These are phyloP conservation scores for Andrena camellia DNA, from an alignment of 2,888 invertebrate genomes.

Conservation along the genomic window DNA sequence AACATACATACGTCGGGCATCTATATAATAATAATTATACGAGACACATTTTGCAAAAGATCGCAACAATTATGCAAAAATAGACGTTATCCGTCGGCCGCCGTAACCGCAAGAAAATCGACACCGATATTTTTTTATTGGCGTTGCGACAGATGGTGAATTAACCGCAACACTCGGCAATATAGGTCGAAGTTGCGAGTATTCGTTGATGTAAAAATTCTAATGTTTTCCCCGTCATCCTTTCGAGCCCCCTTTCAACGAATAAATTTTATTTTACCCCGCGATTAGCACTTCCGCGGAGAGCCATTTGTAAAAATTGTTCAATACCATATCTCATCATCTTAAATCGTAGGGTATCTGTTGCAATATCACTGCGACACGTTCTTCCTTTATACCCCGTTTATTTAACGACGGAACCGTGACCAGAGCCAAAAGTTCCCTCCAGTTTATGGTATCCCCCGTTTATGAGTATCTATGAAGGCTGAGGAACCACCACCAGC, in stretches of 20 bases:
- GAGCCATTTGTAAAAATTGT: constrained; percentile 64
- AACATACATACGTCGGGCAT: constrained; percentile 75
- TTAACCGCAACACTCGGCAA: constrained; percentile 55
- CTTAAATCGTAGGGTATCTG: constrained; percentile 44
- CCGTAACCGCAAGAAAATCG: constrained; percentile 52
- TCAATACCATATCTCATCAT: constrained; percentile 49
- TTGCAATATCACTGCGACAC: constrained; percentile 63
- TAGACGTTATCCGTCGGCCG: constrained; percentile 80
- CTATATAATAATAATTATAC: constrained; percentile 72
- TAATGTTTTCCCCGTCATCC: constrained; percentile 1
- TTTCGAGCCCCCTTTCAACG: constrained; percentile 25
- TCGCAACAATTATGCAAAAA: constrained; percentile 87
- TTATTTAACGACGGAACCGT: constrained; percentile 59
- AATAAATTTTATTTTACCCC: constrained; percentile 31
- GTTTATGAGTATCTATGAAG: constrained; percentile 34
- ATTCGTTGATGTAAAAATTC: constrained; percentile 48
- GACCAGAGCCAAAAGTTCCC: constrained; percentile 61
- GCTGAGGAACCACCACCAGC: constrained; percentile 35
- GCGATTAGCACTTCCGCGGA: constrained; percentile 50
- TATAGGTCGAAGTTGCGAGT: constrained; percentile 49
- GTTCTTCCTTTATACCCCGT: constrained; percentile 36
- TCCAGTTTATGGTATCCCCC: constrained; percentile 22
- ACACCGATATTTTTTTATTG: constrained; percentile 18
- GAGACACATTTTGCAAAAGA: constrained; percentile 81
- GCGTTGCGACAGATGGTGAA: constrained; percentile 36